Evolutionary conservation across 1,140 invertebrate genomes (phyloP).

Genomic region (Aphelinus certus): DNA sequence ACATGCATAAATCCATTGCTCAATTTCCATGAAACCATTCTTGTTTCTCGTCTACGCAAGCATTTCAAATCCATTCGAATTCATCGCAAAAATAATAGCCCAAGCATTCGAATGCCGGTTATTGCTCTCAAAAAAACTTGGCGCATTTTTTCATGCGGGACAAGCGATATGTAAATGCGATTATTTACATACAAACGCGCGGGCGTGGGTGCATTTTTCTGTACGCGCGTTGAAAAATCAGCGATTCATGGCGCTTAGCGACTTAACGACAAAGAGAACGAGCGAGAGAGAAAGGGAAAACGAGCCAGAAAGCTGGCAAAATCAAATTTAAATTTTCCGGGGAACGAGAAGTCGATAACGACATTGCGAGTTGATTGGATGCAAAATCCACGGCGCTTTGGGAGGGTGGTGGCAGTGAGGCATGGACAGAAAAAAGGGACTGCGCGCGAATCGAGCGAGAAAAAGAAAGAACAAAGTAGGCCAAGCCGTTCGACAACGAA

Average conservation of each 20-base stretch:
- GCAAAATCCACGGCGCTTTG: conserved; percentile 23
- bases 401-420: not conserved
- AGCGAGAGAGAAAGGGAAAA: not conserved
- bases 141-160: not conserved
- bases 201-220: not conserved
- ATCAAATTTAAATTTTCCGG: conserved; percentile 30
- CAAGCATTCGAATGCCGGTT: conserved; percentile 4
- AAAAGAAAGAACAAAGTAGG: conserved; percentile 25
- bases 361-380: conserved; percentile 34
- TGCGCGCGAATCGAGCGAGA: conserved; percentile 29
- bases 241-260: conserved; percentile 21
- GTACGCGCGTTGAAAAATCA: conserved; percentile 1
- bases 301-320: not conserved
- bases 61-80: not conserved
- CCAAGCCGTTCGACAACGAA: conserved; percentile 22
- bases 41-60: not conserved
- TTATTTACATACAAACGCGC: conserved; percentile 15
- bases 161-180: conserved; percentile 17
- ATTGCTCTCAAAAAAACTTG: not conserved
- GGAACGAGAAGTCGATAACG: conserved; percentile 25
- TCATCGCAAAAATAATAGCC: not conserved
- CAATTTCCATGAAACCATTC: too few species aligned
- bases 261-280: conserved; percentile 10
- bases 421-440: conserved; percentile 27
- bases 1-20: too few species aligned